Conservation (phyloP, 2,888 invertebrate genomes). For the Brachyopa scutellaris region DNA sequence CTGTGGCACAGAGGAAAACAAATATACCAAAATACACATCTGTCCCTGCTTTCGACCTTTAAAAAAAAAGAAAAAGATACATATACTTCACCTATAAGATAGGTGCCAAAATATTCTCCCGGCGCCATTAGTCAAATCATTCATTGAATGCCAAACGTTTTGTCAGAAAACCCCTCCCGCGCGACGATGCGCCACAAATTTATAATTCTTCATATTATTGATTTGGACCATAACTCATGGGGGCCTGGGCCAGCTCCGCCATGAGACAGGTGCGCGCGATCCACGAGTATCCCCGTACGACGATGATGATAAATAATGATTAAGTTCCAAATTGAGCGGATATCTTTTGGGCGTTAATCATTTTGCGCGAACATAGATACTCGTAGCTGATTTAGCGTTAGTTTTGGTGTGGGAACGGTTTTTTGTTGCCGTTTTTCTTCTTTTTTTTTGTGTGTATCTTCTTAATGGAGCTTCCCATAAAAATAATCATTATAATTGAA, state of each 20-base stretch:
- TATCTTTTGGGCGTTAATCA: conserved; percentile 71
- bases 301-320: conserved; percentile 69
- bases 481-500: conserved; percentile 60
- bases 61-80: conserved; percentile 9
- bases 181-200: conserved; percentile 43
- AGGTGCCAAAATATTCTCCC: conserved; percentile 53
- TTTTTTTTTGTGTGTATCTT: conserved; percentile 6
- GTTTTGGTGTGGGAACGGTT: conserved; percentile 26
- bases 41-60: conserved; percentile 21
- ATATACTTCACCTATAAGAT: too few relatives aligned
- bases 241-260: conserved; percentile 11
- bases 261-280: conserved; percentile 51
- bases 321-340: conserved; percentile 67
- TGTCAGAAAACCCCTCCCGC: conserved; percentile 33
- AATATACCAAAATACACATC: neutral
- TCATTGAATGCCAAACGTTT: conserved; percentile 51
- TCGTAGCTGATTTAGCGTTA: conserved; percentile 59
- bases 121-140: conserved; percentile 58
- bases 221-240: conserved; percentile 69
- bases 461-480: conserved; percentile 19
- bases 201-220: conserved; percentile 62
- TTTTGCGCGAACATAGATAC: conserved; percentile 19
- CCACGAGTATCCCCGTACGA: conserved; percentile 12
- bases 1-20: conserved; percentile 12
- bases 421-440: neutral